These are phyloP conservation scores for Matsumurasca onukii DNA, from an alignment of 1,140 invertebrate species.

Conservation along the genomic window DNA sequence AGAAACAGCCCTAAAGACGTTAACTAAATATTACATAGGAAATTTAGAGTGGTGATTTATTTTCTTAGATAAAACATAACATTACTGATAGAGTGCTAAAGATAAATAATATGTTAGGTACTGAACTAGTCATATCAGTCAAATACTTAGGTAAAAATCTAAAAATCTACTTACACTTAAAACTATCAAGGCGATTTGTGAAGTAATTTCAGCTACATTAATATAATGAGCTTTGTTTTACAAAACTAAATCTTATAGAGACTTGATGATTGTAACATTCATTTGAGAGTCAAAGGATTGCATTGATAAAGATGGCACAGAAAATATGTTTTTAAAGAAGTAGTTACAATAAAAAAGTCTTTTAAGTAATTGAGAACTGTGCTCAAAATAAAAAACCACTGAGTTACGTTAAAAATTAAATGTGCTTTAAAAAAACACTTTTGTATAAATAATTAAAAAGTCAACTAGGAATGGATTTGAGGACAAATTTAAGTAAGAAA, in stretches of 20 bases:
- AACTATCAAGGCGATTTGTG: background rate
- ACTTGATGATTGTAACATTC: too few species aligned
- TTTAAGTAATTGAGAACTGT: background rate
- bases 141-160: background rate
- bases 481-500: background rate
- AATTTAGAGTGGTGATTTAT: too few species aligned
- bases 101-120: background rate
- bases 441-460: too few species aligned
- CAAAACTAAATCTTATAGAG: background rate
- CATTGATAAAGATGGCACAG: background rate
- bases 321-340: too few species aligned
- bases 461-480: background rate
- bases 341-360: too few species aligned
- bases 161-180: background rate
- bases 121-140: conserved; percentile 1
- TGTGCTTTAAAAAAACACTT: background rate
- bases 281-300: background rate
- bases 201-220: conserved; percentile 17
- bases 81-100: too few species aligned
- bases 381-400: background rate
- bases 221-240: conserved; percentile 22
- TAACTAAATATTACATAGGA: too few species aligned
- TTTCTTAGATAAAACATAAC: too few species aligned
- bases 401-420: background rate
- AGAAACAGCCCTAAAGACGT: too few species aligned